Evolutionary conservation across 2,888 invertebrate genomes (phyloP).

Genomic region (Nomada fabriciana): DNA sequence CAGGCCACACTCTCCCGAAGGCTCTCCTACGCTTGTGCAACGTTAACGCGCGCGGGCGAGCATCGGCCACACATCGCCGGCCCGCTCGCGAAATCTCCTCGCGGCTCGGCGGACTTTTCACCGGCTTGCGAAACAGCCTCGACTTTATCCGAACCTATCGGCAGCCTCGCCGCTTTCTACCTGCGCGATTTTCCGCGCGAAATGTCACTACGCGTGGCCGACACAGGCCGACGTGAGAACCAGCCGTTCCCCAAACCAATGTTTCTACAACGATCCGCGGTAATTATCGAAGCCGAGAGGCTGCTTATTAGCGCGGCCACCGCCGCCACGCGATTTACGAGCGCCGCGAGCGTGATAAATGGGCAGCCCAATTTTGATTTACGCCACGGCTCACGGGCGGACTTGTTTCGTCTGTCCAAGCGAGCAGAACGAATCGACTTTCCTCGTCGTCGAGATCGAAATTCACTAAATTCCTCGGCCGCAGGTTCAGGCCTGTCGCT

Average conservation of each 20-base stretch:
- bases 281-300: conserved; percentile 46
- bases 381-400: neutral
- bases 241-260: conserved; percentile 51
- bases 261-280: conserved; percentile 56
- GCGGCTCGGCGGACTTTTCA: conserved; percentile 53
- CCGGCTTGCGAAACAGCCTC: conserved; percentile 62
- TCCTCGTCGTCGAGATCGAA: neutral
- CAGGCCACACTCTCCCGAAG: conserved; percentile 32
- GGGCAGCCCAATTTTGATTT: conserved; percentile 25
- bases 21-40: conserved; percentile 79
- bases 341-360: conserved; percentile 24
- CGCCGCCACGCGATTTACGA: conserved; percentile 17
- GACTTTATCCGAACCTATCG: conserved; percentile 41
- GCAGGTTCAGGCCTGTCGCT: too few relatives aligned
- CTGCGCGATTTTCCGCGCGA: conserved; percentile 59
- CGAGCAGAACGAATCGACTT: conserved; percentile 1
- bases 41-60: conserved; percentile 62
- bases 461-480: neutral
- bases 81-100: conserved; percentile 15
- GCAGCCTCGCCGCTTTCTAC: conserved; percentile 52
- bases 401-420: too few relatives aligned
- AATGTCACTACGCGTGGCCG: conserved; percentile 60
- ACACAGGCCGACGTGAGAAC: conserved; percentile 47
- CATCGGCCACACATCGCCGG: conserved; percentile 70
- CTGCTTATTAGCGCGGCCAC: conserved; percentile 11